Evolutionary conservation across 2,888 invertebrate genomes (phyloP).

Genomic region (Pyralis farinalis): DNA sequence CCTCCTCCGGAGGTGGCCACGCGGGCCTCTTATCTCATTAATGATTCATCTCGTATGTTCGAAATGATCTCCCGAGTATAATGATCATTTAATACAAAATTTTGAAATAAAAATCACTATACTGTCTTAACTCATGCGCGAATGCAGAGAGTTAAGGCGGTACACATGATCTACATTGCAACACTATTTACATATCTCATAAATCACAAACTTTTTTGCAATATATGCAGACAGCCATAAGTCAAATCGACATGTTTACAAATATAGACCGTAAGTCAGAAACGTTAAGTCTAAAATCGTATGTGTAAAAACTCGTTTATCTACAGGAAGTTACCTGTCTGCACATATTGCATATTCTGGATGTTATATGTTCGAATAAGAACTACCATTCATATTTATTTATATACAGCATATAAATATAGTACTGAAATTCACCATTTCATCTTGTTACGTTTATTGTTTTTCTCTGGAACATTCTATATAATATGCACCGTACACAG

Average conservation of each 20-base stretch:
- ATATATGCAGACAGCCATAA: not conserved
- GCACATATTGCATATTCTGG: not conserved
- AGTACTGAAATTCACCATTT: no score
- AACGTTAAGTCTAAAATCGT: not conserved
- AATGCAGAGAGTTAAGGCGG: conserved; percentile 1
- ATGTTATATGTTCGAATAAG: not conserved
- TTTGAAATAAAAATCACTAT: not conserved
- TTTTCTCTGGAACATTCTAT: no score
- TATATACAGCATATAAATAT: not conserved
- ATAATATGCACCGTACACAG: conserved; percentile 3
- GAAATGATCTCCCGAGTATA: conserved; percentile 27
- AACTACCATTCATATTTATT: not conserved
- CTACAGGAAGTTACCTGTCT: not conserved
- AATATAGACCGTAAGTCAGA: not conserved
- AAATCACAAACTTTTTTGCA: conserved; percentile 1
- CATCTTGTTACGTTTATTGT: no score
- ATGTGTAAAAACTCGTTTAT: not conserved
- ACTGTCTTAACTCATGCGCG: not conserved
- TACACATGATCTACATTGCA: not conserved
- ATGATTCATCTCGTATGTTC: conserved; percentile 46
- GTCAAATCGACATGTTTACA: not conserved
- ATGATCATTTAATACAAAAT: conserved; percentile 7
- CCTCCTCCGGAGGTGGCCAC: conserved; percentile 34
- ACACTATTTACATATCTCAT: not conserved
- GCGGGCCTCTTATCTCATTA: conserved; percentile 43